phyloP scores from a whole-genome alignment of 2,888 invertebrate species.

The Drosophila prolongata region DNA sequence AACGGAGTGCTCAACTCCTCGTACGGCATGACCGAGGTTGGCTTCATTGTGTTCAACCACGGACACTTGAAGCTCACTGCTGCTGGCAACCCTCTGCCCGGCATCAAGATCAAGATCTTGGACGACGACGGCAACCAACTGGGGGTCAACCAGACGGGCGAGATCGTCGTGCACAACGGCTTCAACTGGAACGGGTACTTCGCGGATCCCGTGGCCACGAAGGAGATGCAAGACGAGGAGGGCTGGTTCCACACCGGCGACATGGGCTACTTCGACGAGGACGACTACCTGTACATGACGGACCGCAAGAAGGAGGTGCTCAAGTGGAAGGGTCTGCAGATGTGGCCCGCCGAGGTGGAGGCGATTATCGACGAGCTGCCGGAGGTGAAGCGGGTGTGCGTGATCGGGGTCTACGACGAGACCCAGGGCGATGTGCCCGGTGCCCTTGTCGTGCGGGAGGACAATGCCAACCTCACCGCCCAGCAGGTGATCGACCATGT shows the following conservation, averaged over 20 bases:
- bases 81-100: constrained; percentile 62
- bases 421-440: constrained; percentile 50
- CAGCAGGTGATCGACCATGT: constrained; percentile 54
- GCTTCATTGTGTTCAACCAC: constrained; percentile 45
- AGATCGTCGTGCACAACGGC: constrained; percentile 64
- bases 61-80: constrained; percentile 49
- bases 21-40: constrained; percentile 67
- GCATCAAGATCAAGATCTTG: constrained; percentile 64
- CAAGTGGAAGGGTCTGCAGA: constrained; percentile 66
- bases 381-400: constrained; percentile 68
- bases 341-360: constrained; percentile 77
- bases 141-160: constrained; percentile 69
- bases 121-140: constrained; percentile 65
- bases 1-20: constrained; percentile 47
- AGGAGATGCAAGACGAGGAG: constrained; percentile 56
- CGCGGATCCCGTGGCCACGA: constrained; percentile 64
- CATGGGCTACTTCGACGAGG: constrained; percentile 78
- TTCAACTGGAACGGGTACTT: constrained; percentile 79
- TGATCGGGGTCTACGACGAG: constrained; percentile 58
- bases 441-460: constrained; percentile 43
- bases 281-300: constrained; percentile 66
- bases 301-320: constrained; percentile 80
- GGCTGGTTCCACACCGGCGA: constrained; percentile 82
- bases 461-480: constrained; percentile 24
- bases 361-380: constrained; percentile 63